These are phyloP conservation scores for Drosophila yooni DNA, from an alignment of 2,888 invertebrate species.

Conservation along the genomic window DNA sequence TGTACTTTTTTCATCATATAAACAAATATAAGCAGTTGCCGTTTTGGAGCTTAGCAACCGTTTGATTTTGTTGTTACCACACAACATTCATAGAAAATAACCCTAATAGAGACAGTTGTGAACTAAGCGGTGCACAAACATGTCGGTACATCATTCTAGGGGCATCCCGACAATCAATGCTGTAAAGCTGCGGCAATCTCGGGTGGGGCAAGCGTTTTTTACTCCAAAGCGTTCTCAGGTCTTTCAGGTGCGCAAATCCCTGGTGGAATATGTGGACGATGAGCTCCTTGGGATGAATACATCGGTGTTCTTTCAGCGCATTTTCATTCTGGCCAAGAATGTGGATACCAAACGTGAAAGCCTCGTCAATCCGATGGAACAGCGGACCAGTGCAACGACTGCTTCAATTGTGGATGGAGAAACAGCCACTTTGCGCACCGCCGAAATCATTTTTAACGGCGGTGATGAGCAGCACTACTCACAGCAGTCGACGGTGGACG, in stretches of 20 bases:
- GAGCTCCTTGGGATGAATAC: slow-evolving; percentile 62
- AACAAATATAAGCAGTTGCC: neutral
- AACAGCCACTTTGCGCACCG: slow-evolving; percentile 1
- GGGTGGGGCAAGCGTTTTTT: slow-evolving; percentile 34
- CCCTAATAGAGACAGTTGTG: neutral
- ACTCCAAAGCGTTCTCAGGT: slow-evolving; percentile 46
- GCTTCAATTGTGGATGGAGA: slow-evolving; percentile 4
- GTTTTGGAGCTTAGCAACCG: slow-evolving; percentile 44
- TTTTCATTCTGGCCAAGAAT: slow-evolving; percentile 74
- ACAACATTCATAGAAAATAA: slow-evolving; percentile 16
- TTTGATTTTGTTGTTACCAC: slow-evolving; percentile 22
- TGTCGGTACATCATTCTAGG: neutral
- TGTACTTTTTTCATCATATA: neutral
- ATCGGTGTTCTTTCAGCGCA: slow-evolving; percentile 77
- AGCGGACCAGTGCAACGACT: neutral
- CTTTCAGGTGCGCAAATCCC: slow-evolving; percentile 71
- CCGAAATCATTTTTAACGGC: neutral
- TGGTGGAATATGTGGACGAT: slow-evolving; percentile 71
- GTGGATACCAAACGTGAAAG: slow-evolving; percentile 14
- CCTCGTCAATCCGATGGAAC: neutral
- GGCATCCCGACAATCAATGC: slow-evolving; percentile 9
- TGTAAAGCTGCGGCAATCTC: slow-evolving; percentile 1
- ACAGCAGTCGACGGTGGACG: slow-evolving; percentile 17
- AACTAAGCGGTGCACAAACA: neutral
- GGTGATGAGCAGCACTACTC: slow-evolving; percentile 39